Base-by-base conservation (phyloP, 2,888 invertebrate genomes). In the Metallyticus violacea region DNA sequence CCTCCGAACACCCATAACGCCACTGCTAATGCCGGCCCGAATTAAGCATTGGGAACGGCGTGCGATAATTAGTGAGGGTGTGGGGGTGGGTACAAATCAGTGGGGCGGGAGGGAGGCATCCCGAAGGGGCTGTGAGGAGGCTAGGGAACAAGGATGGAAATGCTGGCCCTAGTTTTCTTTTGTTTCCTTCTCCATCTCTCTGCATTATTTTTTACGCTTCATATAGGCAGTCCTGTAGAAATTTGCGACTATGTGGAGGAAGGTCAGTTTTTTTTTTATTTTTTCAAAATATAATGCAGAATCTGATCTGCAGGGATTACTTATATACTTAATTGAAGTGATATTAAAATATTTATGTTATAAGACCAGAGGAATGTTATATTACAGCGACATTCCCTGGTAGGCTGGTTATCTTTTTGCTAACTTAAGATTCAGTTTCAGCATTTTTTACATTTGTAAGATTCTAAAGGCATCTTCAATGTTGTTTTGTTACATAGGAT, bases 1-100 rank as follows among this genome's bases (percentile, higher is more conserved):
- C 94, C 94, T 94, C 94, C 92, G 93, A 94, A 94, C 94, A 93
- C 94, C 94, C 94, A 94, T 94, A 94, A 94, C 94, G 93, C 94
- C 94, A 93, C 90, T 93, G 93, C 94, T 94, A 94, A 94, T 94
- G 94, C 94, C 91, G 91, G 91, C 90, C 90, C 89, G 90, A 91
- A 91, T 91, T 91, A 91, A 91, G 91, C 91, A 90, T 90, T 90
- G 91, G 90, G 91, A 88, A 86, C 40, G 40, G 40, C 85, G 85
- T 85, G 86, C 88, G 88, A 85, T 88, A 88, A 88, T 88, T 88
- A 88, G 88, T 86, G 81, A 82, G 88, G 88, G 76, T 77, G 77
- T 83, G 77, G 86, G 77, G 77, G 62, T 76, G 83, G 80, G 85
- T 87, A 88, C 88, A 88, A 89, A 89, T 89, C 89, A 89, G 89